These are phyloP conservation scores for Schizothorax lantsangensis DNA, from an alignment of 2,797 vertebrate genomes.

Conservation along the genomic window DNA sequence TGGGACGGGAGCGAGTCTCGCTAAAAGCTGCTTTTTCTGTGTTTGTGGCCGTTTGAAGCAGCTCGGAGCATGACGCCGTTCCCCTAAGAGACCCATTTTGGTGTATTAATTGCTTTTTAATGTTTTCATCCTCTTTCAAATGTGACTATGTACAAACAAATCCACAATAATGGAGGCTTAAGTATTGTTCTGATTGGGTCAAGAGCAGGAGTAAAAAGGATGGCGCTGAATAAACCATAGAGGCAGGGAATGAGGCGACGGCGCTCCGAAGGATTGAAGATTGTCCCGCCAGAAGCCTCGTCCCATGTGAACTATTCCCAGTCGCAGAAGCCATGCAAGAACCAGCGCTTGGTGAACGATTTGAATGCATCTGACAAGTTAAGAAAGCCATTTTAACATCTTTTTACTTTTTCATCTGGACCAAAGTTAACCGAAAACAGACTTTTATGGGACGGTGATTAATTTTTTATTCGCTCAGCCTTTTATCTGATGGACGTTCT, in stretches of 20 bases:
- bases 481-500: conserved; percentile 46
- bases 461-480: conserved; percentile 41
- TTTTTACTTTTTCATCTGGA: conserved; percentile 43
- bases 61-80: conserved; percentile 62
- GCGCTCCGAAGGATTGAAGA: conserved; percentile 48
- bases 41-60: conserved; percentile 72
- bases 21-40: conserved; percentile 81
- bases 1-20: conserved; percentile 71
- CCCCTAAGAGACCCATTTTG: conserved; percentile 71
- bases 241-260: conserved; percentile 59
- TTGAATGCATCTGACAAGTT: conserved; percentile 65
- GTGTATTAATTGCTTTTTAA: conserved; percentile 85
- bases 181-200: conserved; percentile 67
- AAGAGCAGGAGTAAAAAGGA: conserved; percentile 73
- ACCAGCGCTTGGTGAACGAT: conserved; percentile 65
- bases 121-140: conserved; percentile 76
- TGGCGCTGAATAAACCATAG: conserved; percentile 81
- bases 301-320: conserved; percentile 73
- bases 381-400: conserved; percentile 51
- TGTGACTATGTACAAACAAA: conserved; percentile 75
- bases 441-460: conserved; percentile 60
- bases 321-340: conserved; percentile 67
- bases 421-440: conserved; percentile 68
- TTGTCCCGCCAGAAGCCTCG: conserved; percentile 66
- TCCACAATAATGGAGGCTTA: conserved; percentile 73